Conservation (phyloP, 2,888 invertebrate genomes). For the Halocaridina rubra region DNA sequence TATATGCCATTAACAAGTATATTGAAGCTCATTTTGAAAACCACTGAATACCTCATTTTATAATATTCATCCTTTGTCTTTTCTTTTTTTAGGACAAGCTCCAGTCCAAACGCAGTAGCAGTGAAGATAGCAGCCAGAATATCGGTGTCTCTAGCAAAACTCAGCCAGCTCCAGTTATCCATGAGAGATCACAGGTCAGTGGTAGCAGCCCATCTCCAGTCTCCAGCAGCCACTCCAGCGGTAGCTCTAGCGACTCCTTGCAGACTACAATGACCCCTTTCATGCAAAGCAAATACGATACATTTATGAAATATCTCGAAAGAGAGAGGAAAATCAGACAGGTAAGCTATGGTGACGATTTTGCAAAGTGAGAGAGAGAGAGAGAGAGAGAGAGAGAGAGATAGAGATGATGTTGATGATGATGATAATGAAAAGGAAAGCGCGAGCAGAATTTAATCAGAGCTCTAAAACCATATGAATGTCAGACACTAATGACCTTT, state of each 20-base stretch:
- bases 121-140: too few relatives aligned
- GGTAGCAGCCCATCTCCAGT: not conserved
- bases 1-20: not conserved
- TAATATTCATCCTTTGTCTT: not conserved
- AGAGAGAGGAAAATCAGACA: conserved; percentile 50
- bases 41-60: too few relatives aligned
- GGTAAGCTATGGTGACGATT: conserved; percentile 22
- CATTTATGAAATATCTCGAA: conserved; percentile 56
- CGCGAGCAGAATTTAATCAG: not conserved
- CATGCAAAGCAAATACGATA: conserved; percentile 47
- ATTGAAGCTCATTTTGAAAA: not conserved
- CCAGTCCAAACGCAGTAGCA: not conserved
- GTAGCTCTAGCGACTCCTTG: not conserved
- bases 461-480: too few relatives aligned
- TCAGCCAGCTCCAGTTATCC: not conserved
- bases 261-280: conserved; percentile 39
- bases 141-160: too few relatives aligned
- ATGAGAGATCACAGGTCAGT: not conserved
- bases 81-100: not conserved
- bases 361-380: not conserved
- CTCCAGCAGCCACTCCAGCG: not conserved
- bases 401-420: not conserved
- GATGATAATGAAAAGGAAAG: not conserved
- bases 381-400: not conserved
- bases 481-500: too few relatives aligned